A percentile compares a stretch with the other conserved stretches of the same genome.
phyloP scores from a whole-genome alignment of 2,888 invertebrate species.

The Ormyrus nitidulus region DNA sequence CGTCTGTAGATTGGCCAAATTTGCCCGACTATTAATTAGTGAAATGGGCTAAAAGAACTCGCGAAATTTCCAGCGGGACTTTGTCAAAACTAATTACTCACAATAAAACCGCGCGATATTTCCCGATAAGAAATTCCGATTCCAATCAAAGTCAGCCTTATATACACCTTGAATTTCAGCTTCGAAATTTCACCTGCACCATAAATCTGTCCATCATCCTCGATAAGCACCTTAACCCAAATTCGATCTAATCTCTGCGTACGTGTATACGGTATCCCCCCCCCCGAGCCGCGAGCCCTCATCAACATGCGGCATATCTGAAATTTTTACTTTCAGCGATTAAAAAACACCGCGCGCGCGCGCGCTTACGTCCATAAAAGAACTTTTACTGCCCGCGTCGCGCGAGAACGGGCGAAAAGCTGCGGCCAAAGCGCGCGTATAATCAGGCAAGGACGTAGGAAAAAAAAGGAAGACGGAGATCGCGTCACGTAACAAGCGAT shows the following conservation, averaged over 20 bases:
- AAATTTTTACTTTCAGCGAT: conserved; percentile 48
- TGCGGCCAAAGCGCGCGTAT: background rate
- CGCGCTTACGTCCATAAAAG: conserved; percentile 13
- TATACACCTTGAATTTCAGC: no score
- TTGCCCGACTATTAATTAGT: no score
- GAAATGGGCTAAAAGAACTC: no score
- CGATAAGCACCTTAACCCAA: conserved; percentile 29
- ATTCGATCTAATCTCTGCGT: conserved; percentile 9
- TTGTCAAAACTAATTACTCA: no score
- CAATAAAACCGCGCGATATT: background rate
- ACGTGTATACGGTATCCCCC: conserved; percentile 9
- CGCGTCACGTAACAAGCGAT: background rate
- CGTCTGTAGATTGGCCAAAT: no score
- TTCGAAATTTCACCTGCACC: background rate
- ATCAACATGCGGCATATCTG: background rate
- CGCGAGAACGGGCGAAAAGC: conserved; percentile 7
- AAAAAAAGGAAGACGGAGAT: no score
- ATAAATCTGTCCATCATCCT: conserved; percentile 1
- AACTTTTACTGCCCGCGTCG: conserved; percentile 25
- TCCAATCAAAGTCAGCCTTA: background rate
- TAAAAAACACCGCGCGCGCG: background rate
- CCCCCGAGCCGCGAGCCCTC: background rate
- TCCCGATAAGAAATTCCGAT: background rate
- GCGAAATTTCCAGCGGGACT: no score
- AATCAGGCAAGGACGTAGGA: background rate